These are phyloP conservation scores for Petrolisthes manimaculis DNA, from an alignment of 2,888 invertebrate genomes.

Conservation along the genomic window DNA sequence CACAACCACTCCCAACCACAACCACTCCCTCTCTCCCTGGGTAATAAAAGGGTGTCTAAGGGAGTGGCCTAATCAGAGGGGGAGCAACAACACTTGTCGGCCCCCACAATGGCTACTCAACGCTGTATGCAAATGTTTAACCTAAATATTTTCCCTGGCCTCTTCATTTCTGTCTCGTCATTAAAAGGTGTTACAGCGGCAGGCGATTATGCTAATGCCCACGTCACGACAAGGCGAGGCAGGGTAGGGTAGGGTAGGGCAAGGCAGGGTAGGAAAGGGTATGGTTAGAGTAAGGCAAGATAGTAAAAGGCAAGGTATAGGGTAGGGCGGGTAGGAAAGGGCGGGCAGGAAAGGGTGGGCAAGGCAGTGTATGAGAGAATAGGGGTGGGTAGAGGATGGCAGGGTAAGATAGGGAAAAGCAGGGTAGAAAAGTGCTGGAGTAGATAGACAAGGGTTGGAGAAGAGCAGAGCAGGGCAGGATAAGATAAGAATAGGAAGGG, in stretches of 20 bases:
- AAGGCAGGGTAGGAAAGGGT: too few species aligned
- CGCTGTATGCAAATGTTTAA: conserved; percentile 60
- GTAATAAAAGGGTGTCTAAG: neutral
- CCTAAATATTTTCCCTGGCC: conserved; percentile 50
- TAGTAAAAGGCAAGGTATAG: too few species aligned
- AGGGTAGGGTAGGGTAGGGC: neutral
- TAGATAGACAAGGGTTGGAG: neutral
- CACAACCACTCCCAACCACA: neutral
- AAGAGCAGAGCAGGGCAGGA: neutral
- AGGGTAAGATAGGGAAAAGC: neutral
- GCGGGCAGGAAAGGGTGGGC: too few species aligned
- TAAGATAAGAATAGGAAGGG: neutral
- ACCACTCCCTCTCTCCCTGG: neutral
- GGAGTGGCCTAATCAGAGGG: conserved; percentile 36
- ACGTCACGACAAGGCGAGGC: conserved; percentile 34
- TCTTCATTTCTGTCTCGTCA: conserved; percentile 59
- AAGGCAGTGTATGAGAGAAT: neutral
- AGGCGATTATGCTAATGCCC: conserved; percentile 53
- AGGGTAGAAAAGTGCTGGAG: neutral
- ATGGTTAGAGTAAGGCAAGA: too few species aligned
- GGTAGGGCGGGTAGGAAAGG: too few species aligned
- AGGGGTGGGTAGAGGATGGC: neutral
- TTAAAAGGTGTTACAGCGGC: conserved; percentile 55
- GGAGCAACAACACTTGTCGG: conserved; percentile 33
- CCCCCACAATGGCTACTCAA: conserved; percentile 28